Evolutionary conservation across 2,797 vertebrate species (phyloP), one percentile per base, ranked within the genome.

Genomic region (Spea hammondii): DNA sequence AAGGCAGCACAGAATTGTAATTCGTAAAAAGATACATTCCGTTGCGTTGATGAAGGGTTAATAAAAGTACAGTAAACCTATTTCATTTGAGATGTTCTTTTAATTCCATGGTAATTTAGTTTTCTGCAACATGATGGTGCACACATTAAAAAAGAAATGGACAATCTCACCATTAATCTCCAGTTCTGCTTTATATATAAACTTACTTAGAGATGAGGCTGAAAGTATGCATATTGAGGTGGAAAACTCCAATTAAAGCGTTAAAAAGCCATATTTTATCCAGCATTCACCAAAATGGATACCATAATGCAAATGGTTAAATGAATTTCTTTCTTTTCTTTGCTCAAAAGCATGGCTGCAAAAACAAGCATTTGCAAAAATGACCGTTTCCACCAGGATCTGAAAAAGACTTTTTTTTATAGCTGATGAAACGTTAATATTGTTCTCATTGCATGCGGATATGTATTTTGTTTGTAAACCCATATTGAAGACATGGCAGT

Each of bases 71-170:
- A 68, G 32, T 47, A 72, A 77, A 77, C 47, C 74, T 68, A 80
- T 77, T 77, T 76, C 74, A 72, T 77, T 81, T 66, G 47, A 76
- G 74, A 81, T 65, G 71, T 77, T 77, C 69, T 64, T 81, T 81
- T 81, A 81, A 77, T 81, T 81, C 79, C 79, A 81, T 72, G 67
- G 53, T 81, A 68, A 81, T 81, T 74, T 81, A 76, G 74, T 76
- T 76, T 60, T 53, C 79, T 77, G 74, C 79, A 72, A 81, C 69
- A 81, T 71, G 79, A 81, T 74, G 77, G 64, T 54, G 62, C 72
- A 81, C 69, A 77, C 60, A 46, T 67, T 12, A 59, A 69, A 76
- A 77, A 70, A 71, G 32, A 62, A 57, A 76, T 7, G 70, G 71
- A 72, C 64, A 72, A 81, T 81, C 62, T 80, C 79, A 47, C 68